phyloP scores from a whole-genome alignment of 92 coral and sea anemone species.

The Anthopleura xanthogrammica region DNA sequence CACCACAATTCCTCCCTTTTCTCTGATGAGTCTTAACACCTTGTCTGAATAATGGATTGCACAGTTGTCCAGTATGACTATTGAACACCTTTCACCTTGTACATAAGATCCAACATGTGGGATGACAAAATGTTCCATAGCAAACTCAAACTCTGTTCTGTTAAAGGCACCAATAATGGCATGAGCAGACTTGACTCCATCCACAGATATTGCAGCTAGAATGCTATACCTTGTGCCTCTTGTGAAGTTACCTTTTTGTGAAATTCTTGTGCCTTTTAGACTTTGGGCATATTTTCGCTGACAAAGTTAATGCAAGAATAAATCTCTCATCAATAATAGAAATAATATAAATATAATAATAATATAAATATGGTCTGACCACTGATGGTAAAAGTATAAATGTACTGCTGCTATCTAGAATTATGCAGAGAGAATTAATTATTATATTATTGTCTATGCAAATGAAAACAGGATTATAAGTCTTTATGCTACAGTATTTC shows the following conservation, averaged over 20 bases:
- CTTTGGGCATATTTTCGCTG: conserved; percentile 48
- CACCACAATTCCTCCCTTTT: conserved; percentile 48
- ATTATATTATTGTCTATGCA: too few species aligned
- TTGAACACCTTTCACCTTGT: conserved; percentile 45
- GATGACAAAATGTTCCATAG: conserved; percentile 53
- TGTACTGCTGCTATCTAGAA: too few species aligned
- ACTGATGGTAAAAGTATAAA: too few species aligned
- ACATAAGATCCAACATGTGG: conserved; percentile 56
- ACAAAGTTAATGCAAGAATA: not conserved
- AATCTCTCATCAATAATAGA: too few species aligned
- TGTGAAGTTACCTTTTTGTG: conserved; percentile 34
- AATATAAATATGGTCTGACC: too few species aligned
- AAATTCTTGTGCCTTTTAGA: conserved; percentile 39
- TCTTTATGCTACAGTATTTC: too few species aligned
- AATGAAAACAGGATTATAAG: too few species aligned
- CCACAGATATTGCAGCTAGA: conserved; percentile 41
- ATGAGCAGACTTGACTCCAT: conserved; percentile 49
- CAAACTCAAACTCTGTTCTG: conserved; percentile 34
- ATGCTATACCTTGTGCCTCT: conserved; percentile 50
- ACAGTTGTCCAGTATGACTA: conserved; percentile 57
- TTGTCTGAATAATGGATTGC: conserved; percentile 34
- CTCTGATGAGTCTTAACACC: conserved; percentile 11
- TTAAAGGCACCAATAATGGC: conserved; percentile 48
- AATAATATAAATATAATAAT: too few species aligned
- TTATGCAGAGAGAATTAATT: too few species aligned